A percentile compares a stretch with the other conserved stretches of the same genome.
phyloP scores from a whole-genome alignment of 2,797 vertebrate species.

The Schizopygopsis pylzovi region DNA sequence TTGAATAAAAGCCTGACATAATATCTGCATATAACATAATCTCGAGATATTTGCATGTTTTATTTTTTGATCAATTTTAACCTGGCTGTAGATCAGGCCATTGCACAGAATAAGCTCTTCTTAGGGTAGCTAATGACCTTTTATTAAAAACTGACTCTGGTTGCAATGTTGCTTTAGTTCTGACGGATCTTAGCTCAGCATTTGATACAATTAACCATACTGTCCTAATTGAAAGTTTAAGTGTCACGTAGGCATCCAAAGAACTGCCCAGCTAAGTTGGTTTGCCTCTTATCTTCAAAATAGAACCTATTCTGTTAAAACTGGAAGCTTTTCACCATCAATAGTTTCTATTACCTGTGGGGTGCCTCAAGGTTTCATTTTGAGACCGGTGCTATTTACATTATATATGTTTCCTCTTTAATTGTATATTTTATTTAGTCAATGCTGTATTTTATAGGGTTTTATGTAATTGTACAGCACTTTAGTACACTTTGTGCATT shows the following conservation, averaged over 20 bases:
- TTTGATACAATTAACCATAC: neutral
- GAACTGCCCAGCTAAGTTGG: neutral
- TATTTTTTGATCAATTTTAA: neutral
- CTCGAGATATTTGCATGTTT: no score
- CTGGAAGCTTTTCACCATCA: neutral
- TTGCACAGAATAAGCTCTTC: neutral
- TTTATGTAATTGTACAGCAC: neutral
- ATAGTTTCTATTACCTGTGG: neutral
- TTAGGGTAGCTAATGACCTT: neutral
- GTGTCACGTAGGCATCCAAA: neutral
- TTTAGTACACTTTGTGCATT: neutral
- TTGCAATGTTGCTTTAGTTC: neutral
- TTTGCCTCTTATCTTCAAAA: neutral
- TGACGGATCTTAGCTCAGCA: neutral
- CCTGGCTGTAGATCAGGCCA: conserved; percentile 1
- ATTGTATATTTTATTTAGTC: neutral
- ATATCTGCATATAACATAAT: no score
- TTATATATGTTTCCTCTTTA: neutral
- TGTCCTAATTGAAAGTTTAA: neutral
- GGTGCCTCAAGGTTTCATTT: neutral
- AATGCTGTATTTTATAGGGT: neutral
- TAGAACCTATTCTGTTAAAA: neutral
- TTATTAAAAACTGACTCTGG: neutral
- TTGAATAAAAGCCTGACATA: neutral
- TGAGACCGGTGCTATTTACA: neutral